Conservation (phyloP, 2,113 vertebrate genomes). For the Prunella fulvescens region DNA sequence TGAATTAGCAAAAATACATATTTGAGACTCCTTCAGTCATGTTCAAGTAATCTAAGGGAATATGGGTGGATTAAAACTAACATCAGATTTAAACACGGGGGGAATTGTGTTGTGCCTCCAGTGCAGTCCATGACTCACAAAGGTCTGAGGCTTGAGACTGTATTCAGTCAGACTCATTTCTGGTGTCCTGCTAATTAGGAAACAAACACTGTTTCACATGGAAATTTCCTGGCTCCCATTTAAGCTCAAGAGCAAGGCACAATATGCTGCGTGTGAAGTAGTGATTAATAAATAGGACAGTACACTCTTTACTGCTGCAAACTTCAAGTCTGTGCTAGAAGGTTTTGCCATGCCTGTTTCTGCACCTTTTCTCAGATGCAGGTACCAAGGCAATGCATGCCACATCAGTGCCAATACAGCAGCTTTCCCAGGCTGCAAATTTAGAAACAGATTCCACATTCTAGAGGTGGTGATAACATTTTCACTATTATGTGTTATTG, state of each 20-base stretch:
- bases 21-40: neutral
- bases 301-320: neutral
- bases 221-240: neutral
- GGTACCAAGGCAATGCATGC: neutral
- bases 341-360: neutral
- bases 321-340: neutral
- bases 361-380: neutral
- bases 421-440: neutral
- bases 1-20: neutral
- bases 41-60: neutral
- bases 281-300: neutral
- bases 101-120: neutral
- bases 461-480: neutral
- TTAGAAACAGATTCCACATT: neutral
- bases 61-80: neutral
- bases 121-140: neutral
- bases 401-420: neutral
- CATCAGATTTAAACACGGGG: neutral
- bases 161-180: neutral
- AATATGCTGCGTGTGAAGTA: neutral
- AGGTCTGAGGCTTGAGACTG: neutral
- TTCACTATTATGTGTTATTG: accelerated
- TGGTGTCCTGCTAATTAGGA: neutral
- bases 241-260: neutral
- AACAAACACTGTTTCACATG: neutral